Evolutionary conservation across 2,113 vertebrate genomes (phyloP), one percentile per base, ranked within the genome.

Genomic region (Ranitomeya variabilis): DNA sequence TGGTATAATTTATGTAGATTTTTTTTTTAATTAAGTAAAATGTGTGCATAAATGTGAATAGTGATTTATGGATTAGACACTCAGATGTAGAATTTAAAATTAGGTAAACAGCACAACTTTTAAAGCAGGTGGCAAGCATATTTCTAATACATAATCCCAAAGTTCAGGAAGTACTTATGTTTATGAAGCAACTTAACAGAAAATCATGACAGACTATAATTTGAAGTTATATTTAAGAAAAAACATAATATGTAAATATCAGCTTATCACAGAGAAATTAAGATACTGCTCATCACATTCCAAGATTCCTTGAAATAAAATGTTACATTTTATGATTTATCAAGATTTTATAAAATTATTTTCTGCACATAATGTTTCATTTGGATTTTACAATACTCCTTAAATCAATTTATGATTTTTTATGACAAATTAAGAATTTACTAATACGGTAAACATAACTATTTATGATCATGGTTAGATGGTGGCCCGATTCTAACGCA

Each of bases 231-330:
- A 55, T 73, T 23, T 78, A n/a, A 31, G 26, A 86, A 86, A 86
- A 45, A 45, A 21, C 69, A 86, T 79, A 86, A 62, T 86, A 78
- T 86, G 85, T 64, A 84, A 71, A 86, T 86, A 77, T 86, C 71
- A 86, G 57, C 71, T 51, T 78, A 73, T 78, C 73, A 77, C 57
- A 6, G 12, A 86, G 26, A 78, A 86, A 66, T 86, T 52, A 86
- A 66, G 57, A 78, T 37, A 79, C 74, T 79, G 21, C 57, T 86
- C 59, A 79, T 78, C 78, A 86, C 37, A 4, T 66, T 86, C 73
- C 62, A 86, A 86, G 78, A 86, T 76, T 74, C 62, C 60, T 74
- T 78, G 21, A 73, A 52, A 77, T 62, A 86, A 86, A 86, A 77
- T 62, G 71, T 86, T 86, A 74, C 78, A 52, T 86, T 37, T 78